A percentile compares a stretch with the other conserved stretches of the same genome.
phyloP scores from a whole-genome alignment of 2,113 vertebrate species.

The Saccopteryx bilineata region DNA sequence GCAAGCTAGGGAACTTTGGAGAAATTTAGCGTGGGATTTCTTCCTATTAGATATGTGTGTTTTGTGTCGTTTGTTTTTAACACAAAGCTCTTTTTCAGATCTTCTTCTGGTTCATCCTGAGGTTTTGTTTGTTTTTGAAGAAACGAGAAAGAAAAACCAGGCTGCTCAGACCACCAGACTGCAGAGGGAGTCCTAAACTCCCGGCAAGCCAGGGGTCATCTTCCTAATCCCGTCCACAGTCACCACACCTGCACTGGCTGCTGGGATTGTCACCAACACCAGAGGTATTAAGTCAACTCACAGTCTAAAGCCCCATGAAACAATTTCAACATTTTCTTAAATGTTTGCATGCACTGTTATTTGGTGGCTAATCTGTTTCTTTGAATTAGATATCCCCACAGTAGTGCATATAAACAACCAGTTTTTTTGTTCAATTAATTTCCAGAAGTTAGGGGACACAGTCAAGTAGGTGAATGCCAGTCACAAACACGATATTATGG shows the following conservation, averaged over 20 bases:
- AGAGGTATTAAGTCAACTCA: background rate
- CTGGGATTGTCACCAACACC: background rate
- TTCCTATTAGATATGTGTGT: background rate
- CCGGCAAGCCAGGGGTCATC: background rate
- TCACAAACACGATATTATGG: background rate
- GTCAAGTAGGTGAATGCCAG: background rate
- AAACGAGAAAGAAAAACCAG: background rate
- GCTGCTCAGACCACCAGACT: background rate
- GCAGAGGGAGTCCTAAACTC: background rate
- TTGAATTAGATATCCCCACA: background rate
- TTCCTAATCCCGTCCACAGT: background rate
- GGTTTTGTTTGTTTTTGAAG: background rate
- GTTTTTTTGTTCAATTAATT: slow-evolving; percentile 35
- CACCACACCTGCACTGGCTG: background rate
- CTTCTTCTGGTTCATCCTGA: background rate
- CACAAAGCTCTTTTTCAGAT: background rate
- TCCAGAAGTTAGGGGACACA: background rate
- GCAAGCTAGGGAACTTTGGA: background rate
- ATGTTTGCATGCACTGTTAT: background rate
- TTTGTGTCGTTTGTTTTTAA: background rate
- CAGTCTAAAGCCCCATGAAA: background rate
- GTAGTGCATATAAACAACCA: background rate
- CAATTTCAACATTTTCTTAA: background rate
- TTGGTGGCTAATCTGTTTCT: slow-evolving; percentile 21
- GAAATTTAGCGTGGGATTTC: background rate